Conservation (phyloP, 1,140 invertebrate genomes). For the Octopus sinensis region DNA sequence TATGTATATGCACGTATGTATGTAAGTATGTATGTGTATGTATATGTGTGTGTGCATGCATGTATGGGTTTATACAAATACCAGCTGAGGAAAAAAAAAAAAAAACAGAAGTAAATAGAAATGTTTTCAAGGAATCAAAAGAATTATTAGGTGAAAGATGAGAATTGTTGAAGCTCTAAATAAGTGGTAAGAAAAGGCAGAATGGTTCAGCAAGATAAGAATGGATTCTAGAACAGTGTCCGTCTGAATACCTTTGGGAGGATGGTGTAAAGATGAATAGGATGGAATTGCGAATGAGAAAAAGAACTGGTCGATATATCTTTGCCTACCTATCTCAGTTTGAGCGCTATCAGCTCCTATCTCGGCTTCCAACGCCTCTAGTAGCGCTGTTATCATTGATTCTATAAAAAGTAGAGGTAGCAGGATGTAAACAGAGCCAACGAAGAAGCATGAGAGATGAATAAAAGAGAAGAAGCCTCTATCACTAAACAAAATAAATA, state of each 20-base stretch:
- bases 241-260: conserved; percentile 1
- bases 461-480: conserved; percentile 6
- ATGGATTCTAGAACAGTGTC: neutral
- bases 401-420: conserved; percentile 11
- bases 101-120: no score
- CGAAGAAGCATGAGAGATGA: neutral
- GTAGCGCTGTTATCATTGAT: conserved; percentile 10
- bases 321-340: neutral
- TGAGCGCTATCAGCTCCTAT: conserved; percentile 11
- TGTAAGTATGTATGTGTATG: neutral
- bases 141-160: no score
- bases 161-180: no score
- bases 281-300: neutral
- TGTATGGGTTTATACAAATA: no score
- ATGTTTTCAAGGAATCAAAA: no score
- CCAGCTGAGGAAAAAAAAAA: no score
- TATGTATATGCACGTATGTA: neutral
- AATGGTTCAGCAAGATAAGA: no score
- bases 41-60: no score
- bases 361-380: conserved; percentile 4
- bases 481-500: neutral
- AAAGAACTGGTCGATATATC: neutral
- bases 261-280: neutral
- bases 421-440: conserved; percentile 6
- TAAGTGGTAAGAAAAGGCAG: no score